Evolutionary conservation across 1,140 invertebrate genomes (phyloP).

Genomic region (Nasonia giraulti): DNA sequence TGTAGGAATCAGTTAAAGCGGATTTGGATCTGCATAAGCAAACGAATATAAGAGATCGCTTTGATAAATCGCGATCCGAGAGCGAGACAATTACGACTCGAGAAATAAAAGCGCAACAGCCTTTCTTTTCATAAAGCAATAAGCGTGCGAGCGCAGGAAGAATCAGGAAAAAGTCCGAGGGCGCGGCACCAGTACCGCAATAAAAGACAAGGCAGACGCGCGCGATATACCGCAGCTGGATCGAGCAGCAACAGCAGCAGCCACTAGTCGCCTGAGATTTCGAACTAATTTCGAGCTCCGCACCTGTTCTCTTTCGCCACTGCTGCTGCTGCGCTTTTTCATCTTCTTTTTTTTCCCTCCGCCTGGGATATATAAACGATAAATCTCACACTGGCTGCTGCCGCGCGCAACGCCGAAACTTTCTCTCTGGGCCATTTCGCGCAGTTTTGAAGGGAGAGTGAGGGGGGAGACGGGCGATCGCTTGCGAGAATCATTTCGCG

Average conservation of each 20-base stretch:
- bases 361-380: conserved; percentile 60
- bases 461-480: conserved; percentile 47
- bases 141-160: neutral
- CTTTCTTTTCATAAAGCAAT: conserved; percentile 38
- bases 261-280: conserved; percentile 50
- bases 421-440: conserved; percentile 37
- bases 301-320: conserved; percentile 60
- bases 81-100: neutral
- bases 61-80: no score
- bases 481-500: conserved; percentile 68
- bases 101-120: neutral
- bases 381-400: conserved; percentile 54
- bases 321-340: conserved; percentile 20
- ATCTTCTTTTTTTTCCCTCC: neutral
- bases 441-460: conserved; percentile 52
- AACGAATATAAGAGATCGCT: neutral
- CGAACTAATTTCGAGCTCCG: conserved; percentile 67
- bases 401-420: conserved; percentile 55
- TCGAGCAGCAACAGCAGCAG: conserved; percentile 33
- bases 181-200: conserved; percentile 28
- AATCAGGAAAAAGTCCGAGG: neutral
- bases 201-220: conserved; percentile 55
- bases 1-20: no score
- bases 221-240: conserved; percentile 50
- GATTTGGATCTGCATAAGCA: neutral